Percentiles rank a stretch among this genome's conserved stretches.
phyloP scores from a whole-genome alignment of 2,797 vertebrate genomes.

The Spinus pinus region DNA sequence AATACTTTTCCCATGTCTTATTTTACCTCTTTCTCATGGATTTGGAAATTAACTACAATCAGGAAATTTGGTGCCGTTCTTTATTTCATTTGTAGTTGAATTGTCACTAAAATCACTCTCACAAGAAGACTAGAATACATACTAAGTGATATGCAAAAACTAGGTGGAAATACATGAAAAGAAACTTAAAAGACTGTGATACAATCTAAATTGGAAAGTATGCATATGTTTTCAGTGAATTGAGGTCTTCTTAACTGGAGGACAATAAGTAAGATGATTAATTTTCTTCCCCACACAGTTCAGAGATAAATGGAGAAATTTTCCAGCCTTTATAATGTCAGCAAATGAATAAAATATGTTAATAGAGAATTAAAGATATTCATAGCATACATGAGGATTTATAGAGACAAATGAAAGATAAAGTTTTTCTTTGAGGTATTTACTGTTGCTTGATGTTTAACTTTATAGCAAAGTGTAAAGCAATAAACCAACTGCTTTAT shows the following conservation, averaged over 20 bases:
- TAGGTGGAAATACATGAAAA: background rate
- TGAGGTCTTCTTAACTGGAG: background rate
- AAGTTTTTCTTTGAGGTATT: background rate
- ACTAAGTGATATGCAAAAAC: background rate
- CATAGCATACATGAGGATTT: background rate
- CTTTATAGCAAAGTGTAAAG: background rate
- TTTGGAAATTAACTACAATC: background rate
- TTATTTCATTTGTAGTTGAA: background rate
- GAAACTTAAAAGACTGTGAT: background rate
- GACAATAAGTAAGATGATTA: background rate
- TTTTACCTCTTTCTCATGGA: background rate
- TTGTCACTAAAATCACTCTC: background rate
- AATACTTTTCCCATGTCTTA: background rate
- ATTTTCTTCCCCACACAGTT: background rate
- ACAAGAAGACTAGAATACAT: background rate
- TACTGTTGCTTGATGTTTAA: constrained; percentile 9
- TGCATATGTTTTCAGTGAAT: background rate
- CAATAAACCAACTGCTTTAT: constrained; percentile 3
- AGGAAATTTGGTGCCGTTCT: background rate
- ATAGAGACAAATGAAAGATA: background rate
- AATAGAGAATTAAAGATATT: background rate
- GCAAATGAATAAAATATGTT: background rate
- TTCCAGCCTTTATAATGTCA: background rate
- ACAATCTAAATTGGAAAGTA: background rate
- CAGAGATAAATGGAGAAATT: background rate